Evolutionary conservation across 30 jellyfish, hydroid and myxozoan genomes (phyloP), one percentile per base, ranked within the genome.

Genomic region (Aurelia aurita complex sp. Pacific): DNA sequence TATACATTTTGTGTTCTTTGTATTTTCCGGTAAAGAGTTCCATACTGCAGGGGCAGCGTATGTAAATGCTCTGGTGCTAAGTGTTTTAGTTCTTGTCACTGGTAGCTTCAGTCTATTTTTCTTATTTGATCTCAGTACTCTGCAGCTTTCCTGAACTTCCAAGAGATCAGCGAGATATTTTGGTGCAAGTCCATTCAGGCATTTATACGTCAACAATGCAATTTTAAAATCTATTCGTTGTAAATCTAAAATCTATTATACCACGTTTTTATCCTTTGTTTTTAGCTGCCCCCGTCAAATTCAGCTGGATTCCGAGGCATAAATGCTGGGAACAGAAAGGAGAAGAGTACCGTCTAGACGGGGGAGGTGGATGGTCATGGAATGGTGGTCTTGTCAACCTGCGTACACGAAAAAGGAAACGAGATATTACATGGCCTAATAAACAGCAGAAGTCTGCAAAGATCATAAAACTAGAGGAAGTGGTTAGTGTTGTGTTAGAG

Each of bases 361-460:
- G 98, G 15, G 86, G 79, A 5, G 98, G 98, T 18, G 98, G 97
- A 19, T 93, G 97, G 97, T 61, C 77, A 18, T 93, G 98, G 98
- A 74, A 54, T 62, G 90, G 92, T 18, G 92, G 87, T 12, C 43
- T 53, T 18, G 79, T 69, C 53, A 11, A 42, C 78, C 18, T 79
- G 69, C 69, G 90, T 54, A 77, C 86, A 40, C 86, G 90, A 35
- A 84, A 84, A 46, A 77, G 93, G 34, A 73, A 73, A 34, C 72
- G 83, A 50, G 88, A 85, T 8, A 69, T 55, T 67, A 72, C 84
- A 59, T 72, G 95, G 89, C 95, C 95, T 18, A 77, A 62, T 55
- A 52, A 38, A 61, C 85, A 85, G 19, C 82, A 85, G 64, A 76
- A 72, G 46, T 34, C 34, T 17, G 43, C 95, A 19, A 85, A 85